These are phyloP conservation scores for Sebastes oblongus DNA, from an alignment of 2,797 vertebrate species.

Conservation along the genomic window DNA sequence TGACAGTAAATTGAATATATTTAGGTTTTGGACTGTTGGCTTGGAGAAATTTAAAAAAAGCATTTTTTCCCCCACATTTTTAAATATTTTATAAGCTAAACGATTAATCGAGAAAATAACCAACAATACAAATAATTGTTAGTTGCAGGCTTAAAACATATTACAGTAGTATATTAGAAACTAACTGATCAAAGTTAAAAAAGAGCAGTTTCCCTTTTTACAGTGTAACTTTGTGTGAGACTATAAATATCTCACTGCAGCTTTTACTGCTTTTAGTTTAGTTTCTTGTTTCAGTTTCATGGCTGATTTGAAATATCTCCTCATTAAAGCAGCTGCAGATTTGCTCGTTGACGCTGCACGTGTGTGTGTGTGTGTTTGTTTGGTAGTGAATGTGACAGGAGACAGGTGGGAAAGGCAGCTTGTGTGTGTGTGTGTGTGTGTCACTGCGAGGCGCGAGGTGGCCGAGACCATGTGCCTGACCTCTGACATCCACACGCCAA, in stretches of 20 bases:
- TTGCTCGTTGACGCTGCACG: background rate
- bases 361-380: constrained; percentile 38
- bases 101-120: background rate
- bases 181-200: background rate
- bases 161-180: background rate
- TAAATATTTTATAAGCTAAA: background rate
- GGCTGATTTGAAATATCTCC: background rate
- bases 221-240: background rate
- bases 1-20: background rate
- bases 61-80: background rate
- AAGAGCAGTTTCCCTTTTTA: background rate
- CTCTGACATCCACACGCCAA: constrained; percentile 81
- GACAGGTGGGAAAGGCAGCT: constrained; percentile 67
- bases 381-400: constrained; percentile 33
- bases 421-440: constrained; percentile 40
- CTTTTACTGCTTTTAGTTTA: background rate
- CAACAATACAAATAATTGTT: background rate
- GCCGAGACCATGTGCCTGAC: constrained; percentile 74
- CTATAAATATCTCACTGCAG: background rate
- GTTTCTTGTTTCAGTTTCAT: background rate
- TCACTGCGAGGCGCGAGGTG: constrained; percentile 40
- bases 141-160: background rate
- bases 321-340: constrained; percentile 11
- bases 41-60: background rate
- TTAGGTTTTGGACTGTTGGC: background rate